Percentiles rank a stretch among this genome's conserved stretches.
These are phyloP conservation scores for Gastracanthus pulcherrimus DNA, from an alignment of 2,888 invertebrate species.

Conservation along the genomic window DNA sequence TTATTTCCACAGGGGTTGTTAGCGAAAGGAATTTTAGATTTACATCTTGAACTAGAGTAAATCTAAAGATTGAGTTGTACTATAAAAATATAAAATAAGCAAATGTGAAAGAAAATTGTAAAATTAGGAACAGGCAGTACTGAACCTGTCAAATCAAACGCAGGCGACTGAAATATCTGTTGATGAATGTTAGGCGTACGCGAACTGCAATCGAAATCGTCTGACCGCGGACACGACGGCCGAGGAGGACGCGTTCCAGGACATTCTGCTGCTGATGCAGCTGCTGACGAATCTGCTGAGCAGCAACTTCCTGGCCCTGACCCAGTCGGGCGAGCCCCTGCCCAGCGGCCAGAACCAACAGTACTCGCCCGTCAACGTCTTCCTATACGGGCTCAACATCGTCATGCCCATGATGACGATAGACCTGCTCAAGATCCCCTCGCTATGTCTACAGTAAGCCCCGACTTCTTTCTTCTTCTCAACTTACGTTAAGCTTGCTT, in stretches of 20 bases:
- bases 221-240: conserved; percentile 82
- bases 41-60: too few relatives aligned
- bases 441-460: conserved; percentile 82
- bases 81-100: too few relatives aligned
- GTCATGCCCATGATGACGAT: conserved; percentile 86
- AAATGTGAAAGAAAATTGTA: too few relatives aligned
- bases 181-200: conserved; percentile 80
- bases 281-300: conserved; percentile 81
- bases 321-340: not conserved
- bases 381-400: conserved; percentile 84
- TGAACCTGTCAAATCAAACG: too few relatives aligned
- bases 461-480: too few relatives aligned
- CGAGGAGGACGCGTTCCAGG: conserved; percentile 87
- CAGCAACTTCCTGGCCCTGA: conserved; percentile 12
- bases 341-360: not conserved
- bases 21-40: too few relatives aligned
- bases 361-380: conserved; percentile 80
- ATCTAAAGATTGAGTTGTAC: too few relatives aligned
- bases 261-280: conserved; percentile 89
- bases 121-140: too few relatives aligned
- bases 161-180: not conserved
- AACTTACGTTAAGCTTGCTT: too few relatives aligned
- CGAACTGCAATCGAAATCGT: conserved; percentile 83
- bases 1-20: too few relatives aligned
- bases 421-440: conserved; percentile 85